Percentiles rank a stretch among this genome's conserved stretches.
These are phyloP conservation scores for Tetraneura akinire DNA, from an alignment of 1,140 invertebrate species.

Conservation along the genomic window DNA sequence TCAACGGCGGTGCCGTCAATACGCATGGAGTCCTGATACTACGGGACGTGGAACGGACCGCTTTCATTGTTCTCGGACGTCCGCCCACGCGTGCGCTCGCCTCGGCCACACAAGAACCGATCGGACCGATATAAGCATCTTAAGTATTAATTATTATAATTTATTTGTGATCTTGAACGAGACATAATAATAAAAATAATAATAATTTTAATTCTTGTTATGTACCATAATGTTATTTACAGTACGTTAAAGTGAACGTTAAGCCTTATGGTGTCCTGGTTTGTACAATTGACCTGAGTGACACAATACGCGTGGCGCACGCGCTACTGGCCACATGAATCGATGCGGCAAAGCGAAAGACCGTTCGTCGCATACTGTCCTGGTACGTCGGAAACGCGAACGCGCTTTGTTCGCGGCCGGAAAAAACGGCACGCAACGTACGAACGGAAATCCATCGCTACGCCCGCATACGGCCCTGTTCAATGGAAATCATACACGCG, in stretches of 20 bases:
- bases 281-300: background rate
- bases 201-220: no score
- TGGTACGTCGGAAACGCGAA: conserved; percentile 45
- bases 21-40: background rate
- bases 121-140: background rate
- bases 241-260: no score
- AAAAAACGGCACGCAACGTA: background rate
- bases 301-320: conserved; percentile 1
- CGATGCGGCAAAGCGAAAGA: no score
- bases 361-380: background rate
- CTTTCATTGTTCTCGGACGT: conserved; percentile 46
- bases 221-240: no score
- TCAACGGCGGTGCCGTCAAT: no score
- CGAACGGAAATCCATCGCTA: background rate
- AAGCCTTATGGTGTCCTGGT: background rate
- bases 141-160: no score
- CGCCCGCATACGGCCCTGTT: background rate
- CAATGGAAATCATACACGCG: conserved; percentile 46
- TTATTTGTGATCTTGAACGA: no score
- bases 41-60: conserved; percentile 6
- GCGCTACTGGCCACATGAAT: background rate
- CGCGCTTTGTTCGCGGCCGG: conserved; percentile 45
- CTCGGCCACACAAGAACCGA: background rate
- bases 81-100: conserved; percentile 37
- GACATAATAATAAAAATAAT: no score